Evolutionary conservation across 2,797 vertebrate genomes (phyloP), one percentile per base, ranked within the genome.

Genomic region (Sebastes variabilis): DNA sequence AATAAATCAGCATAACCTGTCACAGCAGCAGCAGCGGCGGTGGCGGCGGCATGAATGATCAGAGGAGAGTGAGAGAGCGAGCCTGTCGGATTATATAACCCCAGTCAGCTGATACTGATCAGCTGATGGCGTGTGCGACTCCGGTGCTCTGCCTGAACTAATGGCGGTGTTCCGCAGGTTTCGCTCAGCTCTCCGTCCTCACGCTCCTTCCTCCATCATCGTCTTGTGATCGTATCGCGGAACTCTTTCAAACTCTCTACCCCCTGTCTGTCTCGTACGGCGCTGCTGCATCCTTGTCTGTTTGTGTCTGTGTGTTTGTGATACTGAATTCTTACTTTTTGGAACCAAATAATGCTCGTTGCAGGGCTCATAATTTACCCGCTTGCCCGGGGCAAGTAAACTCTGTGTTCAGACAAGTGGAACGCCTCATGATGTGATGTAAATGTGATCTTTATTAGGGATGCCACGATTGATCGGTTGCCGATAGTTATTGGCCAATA

Each of bases 51-150:
- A 75, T 83, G 77, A 84, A 81, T 75, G 86, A 90, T 88, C 73
- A 87, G 73, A 77, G 62, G 46, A 65, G 75, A 84, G 75, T 24
- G 64, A 84, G 75, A 76, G 58, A 64, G 80, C 9, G 49, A 66
- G 67, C 67, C 60, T 87, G 79, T 91, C 72, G 80, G 54, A 79
- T 89, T 88, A 81, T 85, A 85, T 87, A 82, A 91, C 81, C 46
- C 11, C 34, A 89, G 79, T 89, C 87, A 81, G 79, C 82, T 89
- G 88, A 92, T 88, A 79, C 38, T 22, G 85, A 93, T 93, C 90
- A 84, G 81, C 75, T 90, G 87, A 83, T 32, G 49, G 34, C 27
- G 36, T 65, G 67, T 73, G 71, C 24, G 36, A 75, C 83, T 82
- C 72, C 56, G 73, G 30, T 38, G 80, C 80, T 80, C 74, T 61